These are phyloP conservation scores for Neomicropteryx cornuta DNA, from an alignment of 1,140 invertebrate genomes.

Conservation along the genomic window DNA sequence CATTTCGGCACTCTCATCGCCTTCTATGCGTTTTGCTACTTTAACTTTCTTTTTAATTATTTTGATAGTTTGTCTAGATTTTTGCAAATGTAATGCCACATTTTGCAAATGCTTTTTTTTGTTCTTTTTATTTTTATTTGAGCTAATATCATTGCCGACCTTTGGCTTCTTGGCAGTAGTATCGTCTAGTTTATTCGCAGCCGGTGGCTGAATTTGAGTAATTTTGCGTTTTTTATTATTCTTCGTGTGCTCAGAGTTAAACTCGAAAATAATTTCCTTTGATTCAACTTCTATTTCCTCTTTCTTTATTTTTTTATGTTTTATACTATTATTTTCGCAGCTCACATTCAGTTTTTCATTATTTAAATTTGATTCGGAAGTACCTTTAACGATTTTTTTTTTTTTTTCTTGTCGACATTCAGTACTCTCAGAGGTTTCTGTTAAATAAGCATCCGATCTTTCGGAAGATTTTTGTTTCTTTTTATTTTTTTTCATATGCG, in stretches of 20 bases:
- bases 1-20: constrained; percentile 13
- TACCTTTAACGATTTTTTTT: constrained; percentile 17
- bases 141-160: no score
- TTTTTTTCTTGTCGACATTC: constrained; percentile 10
- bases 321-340: constrained; percentile 3
- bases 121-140: no score
- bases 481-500: constrained; percentile 20
- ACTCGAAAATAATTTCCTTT: no score
- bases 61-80: constrained; percentile 7
- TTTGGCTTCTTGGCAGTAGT: no score
- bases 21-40: constrained; percentile 15
- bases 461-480: constrained; percentile 9
- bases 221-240: no score
- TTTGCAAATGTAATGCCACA: no score
- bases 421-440: constrained; percentile 8
- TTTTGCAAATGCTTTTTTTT: no score
- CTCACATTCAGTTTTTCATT: not conserved
- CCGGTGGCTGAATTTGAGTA: no score
- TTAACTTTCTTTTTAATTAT: constrained; percentile 13
- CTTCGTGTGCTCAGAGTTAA: no score
- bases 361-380: constrained; percentile 11
- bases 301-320: no score
- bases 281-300: no score
- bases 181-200: no score
- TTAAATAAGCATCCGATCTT: constrained; percentile 10